Base-by-base conservation (phyloP, 1,140 invertebrate species). In the Latrodectus geometricus region DNA sequence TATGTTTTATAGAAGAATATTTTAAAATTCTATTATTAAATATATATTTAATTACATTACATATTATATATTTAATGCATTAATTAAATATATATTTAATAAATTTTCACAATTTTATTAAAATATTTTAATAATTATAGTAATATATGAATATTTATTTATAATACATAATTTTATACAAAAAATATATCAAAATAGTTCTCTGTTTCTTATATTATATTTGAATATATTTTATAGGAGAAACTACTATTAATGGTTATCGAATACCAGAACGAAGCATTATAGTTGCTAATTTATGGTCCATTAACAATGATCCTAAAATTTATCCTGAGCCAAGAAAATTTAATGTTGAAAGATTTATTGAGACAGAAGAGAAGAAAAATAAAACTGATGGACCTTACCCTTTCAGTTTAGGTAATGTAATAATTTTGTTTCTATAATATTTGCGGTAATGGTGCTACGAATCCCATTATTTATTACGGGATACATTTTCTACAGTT, bases 261-360 rank as follows among this genome's bases (percentile, higher is more conserved):
- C 35, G 35, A 0, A 77, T 86, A 54, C 83, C 83, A 8, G 54
- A 90, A 12, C 85, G 89, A 20, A 90, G 90, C 3, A 78, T 90
- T n/a, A 88, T 91, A 9, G 89, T 91, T 74, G 80, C 90, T n/a
- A 91, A 91, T 84, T 76, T 90, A 88, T 94, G 95, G 82, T 94
- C 93, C 76, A 93, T 95, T 74, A 91, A 96, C 48, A 94, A 95
- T 92, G 94, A 95, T 88, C 92, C 94, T 2, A 91, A 93, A 2
- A 93, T 93, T 76, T 96, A 95, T 90, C 92, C 91, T 8, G 92
- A 97, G 66, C 95, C 96, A 0, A 93, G 95, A 80, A 90, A 91
- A 21, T 97, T 96, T 90, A 92, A 93, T 81, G 96, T 96, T 0
- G 95, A 96, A 88, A 92, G 96, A 88, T 97, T 95, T 90, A 90